These are phyloP conservation scores for Cyphomyrmex costatus DNA, from an alignment of 1,140 invertebrate genomes.

Conservation along the genomic window DNA sequence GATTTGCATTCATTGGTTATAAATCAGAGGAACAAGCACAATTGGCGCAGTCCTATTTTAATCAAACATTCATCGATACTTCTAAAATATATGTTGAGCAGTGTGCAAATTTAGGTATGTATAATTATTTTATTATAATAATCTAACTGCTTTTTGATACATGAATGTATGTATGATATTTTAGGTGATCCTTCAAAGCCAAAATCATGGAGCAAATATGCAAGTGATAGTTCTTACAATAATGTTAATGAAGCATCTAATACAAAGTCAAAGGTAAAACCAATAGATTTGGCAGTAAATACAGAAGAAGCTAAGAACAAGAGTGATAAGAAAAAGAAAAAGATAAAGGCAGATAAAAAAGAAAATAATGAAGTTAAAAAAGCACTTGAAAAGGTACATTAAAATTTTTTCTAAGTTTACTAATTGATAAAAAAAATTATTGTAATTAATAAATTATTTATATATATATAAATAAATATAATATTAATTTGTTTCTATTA, in stretches of 20 bases:
- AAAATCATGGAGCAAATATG: conserved; percentile 96
- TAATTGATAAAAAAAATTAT: not conserved
- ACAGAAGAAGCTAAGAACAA: conserved; percentile 70
- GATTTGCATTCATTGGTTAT: conserved; percentile 97
- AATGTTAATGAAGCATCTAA: conserved; percentile 84
- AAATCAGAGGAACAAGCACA: conserved; percentile 92
- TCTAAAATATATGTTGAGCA: conserved; percentile 93
- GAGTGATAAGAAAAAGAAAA: conserved; percentile 81
- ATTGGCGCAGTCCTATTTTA: conserved; percentile 92
- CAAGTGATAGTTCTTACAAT: conserved; percentile 90
- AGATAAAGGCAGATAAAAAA: conserved; percentile 82
- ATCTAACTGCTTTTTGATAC: conserved; percentile 15
- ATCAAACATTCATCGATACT: conserved; percentile 94
- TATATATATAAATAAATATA: too few species aligned
- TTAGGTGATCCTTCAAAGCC: conserved; percentile 93
- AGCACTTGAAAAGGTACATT: conserved; percentile 89
- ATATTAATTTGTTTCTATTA: not conserved
- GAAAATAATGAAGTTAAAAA: conserved; percentile 88
- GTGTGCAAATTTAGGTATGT: conserved; percentile 91
- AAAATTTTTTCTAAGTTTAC: conserved; percentile 36
- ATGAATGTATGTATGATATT: conserved; percentile 54
- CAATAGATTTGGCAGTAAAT: conserved; percentile 73
- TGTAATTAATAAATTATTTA: not conserved
- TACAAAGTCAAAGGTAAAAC: conserved; percentile 54
- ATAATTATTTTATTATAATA: conserved; percentile 34